phyloP scores from a whole-genome alignment of 2,888 invertebrate species.

The Ganaspis brasiliensis region DNA sequence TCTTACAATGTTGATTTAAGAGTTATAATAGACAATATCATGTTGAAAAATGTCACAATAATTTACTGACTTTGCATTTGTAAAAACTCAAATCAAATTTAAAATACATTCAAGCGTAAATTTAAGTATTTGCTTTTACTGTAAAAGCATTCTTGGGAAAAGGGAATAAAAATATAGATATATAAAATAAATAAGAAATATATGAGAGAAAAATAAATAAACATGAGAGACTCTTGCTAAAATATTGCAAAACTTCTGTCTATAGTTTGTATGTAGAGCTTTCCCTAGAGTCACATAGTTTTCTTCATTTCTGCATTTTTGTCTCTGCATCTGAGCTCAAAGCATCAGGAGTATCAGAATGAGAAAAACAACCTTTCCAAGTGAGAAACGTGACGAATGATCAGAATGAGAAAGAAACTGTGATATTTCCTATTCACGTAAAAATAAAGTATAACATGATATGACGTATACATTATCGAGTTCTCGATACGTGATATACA shows the following conservation, averaged over 20 bases:
- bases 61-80: too few relatives aligned
- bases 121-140: constrained; percentile 13
- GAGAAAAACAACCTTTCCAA: not conserved
- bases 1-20: too few relatives aligned
- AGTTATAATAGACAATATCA: too few relatives aligned
- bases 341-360: constrained; percentile 18
- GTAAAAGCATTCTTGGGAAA: not conserved
- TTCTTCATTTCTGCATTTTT: not conserved
- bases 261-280: constrained; percentile 8
- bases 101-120: not conserved
- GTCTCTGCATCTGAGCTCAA: not conserved
- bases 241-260: constrained; percentile 8
- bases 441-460: not conserved
- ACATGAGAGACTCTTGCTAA: constrained; percentile 1
- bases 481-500: not conserved
- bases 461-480: not conserved
- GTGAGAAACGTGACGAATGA: constrained; percentile 33
- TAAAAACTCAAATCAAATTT: constrained; percentile 1
- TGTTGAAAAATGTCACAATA: too few relatives aligned
- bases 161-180: not conserved
- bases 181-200: not conserved
- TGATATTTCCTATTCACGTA: constrained; percentile 4
- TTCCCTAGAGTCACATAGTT: constrained; percentile 13
- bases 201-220: not conserved
- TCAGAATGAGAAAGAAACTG: constrained; percentile 6